Evolutionary conservation across 2,888 invertebrate genomes (phyloP), one percentile per base, ranked within the genome.

Genomic region (Pedicia rivosa): DNA sequence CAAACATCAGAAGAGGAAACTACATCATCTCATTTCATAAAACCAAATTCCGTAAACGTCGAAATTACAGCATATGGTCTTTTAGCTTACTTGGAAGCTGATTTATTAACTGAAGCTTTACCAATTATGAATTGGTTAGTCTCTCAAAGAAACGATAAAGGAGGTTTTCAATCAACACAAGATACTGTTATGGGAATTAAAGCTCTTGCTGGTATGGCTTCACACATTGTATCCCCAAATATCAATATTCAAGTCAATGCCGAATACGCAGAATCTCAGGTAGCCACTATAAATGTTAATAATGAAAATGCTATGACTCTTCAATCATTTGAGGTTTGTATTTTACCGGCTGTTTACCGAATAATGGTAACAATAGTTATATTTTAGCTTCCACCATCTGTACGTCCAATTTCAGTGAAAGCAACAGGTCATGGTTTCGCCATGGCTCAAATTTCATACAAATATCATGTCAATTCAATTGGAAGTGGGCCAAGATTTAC

Each of bases 1-100:
- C 72, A 66, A 2, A 58, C 63, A 7, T 54, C 62, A 1, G 50
- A 63, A 29, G 50, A 53, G 9, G 73, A 74, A 40, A 65, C 65
- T 30, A 67, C 68, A 37, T 78, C 78, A 51, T 76, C 78, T 0
- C 76, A 78, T 75, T 64, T 60, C 43, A 57, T 64, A 26, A 59
- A 73, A 42, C 75, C 83, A 0, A 70, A 72, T 41, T 76, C 82
- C 26, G 71, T 79, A 2, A 57, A 58, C 46, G 64, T 94, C 4
- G 86, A 87, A 57, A 83, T 87, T 47, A 91, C 94, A 0, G 76
- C 92, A 0, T 95, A 94, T 58, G 82, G 78, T 0, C 62, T 95
- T 38, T 64, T 90, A 38, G 75, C 84, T 0, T 72, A 70, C 54
- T 50, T 75, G 10, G 65, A 68, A 38, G 57, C 59, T 4, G 62